Conservation (phyloP, 2,888 invertebrate genomes). For the Callimorpha dominula region DNA sequence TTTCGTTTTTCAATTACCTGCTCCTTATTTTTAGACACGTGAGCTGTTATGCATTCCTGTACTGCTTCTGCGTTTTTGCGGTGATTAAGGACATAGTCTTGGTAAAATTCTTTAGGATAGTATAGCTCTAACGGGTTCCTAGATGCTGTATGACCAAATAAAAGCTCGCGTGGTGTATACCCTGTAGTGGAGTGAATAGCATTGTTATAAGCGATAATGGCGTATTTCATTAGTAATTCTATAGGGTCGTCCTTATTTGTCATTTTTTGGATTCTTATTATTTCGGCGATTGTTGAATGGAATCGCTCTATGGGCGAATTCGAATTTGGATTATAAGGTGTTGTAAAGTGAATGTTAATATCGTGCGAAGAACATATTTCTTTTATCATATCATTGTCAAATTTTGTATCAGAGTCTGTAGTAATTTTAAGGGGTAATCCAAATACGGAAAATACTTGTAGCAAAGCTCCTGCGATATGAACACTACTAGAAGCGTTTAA, state of each 20-base stretch:
- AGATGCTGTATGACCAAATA: background rate
- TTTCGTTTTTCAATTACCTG: background rate
- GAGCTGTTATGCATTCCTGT: no score
- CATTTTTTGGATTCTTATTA: no score
- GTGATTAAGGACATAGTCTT: no score
- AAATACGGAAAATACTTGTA: no score
- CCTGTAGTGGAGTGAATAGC: no score
- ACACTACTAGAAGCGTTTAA: background rate
- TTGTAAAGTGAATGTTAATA: background rate
- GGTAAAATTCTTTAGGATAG: background rate
- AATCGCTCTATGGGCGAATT: background rate
- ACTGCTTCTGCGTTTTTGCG: no score
- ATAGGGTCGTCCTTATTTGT: background rate
- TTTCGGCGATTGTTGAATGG: no score
- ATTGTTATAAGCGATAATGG: constrained; percentile 3
- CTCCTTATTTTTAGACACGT: background rate
- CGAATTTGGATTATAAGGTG: background rate
- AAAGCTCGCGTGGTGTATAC: no score
- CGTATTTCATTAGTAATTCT: constrained; percentile 2
- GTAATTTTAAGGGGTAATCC: no score
- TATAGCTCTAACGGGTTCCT: background rate
- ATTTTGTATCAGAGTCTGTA: no score
- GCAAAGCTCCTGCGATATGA: background rate
- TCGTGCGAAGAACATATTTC: background rate
- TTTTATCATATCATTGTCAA: no score